A percentile compares a stretch with the other conserved stretches of the same genome.
These are phyloP conservation scores for Zaprionus bogoriensis DNA, from an alignment of 2,888 invertebrate genomes.

Conservation along the genomic window DNA sequence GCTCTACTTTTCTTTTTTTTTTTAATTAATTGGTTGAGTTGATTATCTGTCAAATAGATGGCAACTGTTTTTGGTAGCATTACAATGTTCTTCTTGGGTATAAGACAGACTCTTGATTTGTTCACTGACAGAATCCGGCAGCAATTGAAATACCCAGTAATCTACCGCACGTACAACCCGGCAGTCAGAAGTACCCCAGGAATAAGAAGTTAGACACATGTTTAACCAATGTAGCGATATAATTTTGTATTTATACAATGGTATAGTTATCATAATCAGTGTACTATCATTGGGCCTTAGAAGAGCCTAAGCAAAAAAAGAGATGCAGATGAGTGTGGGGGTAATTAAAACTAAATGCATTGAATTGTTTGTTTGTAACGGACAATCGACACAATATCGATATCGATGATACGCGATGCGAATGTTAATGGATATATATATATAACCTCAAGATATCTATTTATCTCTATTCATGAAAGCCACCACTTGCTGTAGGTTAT, in stretches of 20 bases:
- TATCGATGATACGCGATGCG: slow-evolving; percentile 22
- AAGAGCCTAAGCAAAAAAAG: slow-evolving; percentile 8
- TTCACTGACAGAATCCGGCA: no score
- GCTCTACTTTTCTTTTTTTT: no score
- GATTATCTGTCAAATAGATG: no score
- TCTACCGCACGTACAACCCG: no score
- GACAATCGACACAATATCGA: slow-evolving; percentile 24
- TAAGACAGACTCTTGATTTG: no score
- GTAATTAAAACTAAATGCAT: slow-evolving; percentile 57
- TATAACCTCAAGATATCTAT: background rate
- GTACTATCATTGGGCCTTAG: slow-evolving; percentile 11
- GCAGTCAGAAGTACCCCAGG: no score
- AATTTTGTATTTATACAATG: slow-evolving; percentile 31
- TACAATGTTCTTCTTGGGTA: no score
- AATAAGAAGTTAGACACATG: background rate
- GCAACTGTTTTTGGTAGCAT: no score
- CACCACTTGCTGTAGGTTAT: no score
- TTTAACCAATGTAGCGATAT: slow-evolving; percentile 16
- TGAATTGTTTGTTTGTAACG: slow-evolving; percentile 28
- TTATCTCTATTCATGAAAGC: no score
- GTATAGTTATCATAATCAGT: slow-evolving; percentile 27
- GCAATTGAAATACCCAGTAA: no score
- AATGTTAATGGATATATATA: slow-evolving; percentile 17
- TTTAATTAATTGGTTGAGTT: no score
- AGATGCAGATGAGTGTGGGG: slow-evolving; percentile 2